Evolutionary conservation across 2,113 vertebrate genomes (phyloP).

Genomic region (Callorhinus ursinus): DNA sequence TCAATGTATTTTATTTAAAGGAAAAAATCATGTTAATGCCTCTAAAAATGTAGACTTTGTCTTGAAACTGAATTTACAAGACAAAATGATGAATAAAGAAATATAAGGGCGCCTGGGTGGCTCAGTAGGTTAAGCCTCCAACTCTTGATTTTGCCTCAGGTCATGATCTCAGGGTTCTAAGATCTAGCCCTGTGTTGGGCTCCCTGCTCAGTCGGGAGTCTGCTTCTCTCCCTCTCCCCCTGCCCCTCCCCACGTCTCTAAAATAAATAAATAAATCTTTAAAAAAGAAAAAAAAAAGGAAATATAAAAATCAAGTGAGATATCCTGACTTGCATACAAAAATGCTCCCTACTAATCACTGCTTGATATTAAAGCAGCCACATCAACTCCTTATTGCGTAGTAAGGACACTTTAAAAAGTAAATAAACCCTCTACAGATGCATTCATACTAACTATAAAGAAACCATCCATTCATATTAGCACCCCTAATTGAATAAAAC

Average conservation of each 20-base stretch:
- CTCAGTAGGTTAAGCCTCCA: neutral
- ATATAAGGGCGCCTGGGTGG: neutral
- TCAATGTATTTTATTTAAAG: neutral
- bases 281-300: neutral
- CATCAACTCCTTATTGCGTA: neutral
- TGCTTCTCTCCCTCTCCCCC: neutral
- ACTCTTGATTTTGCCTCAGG: neutral
- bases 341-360: neutral
- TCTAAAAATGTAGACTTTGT: neutral
- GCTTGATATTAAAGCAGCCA: neutral
- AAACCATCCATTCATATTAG: neutral
- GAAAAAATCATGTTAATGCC: neutral
- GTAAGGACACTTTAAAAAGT: neutral
- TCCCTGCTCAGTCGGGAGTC: neutral
- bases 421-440: neutral
- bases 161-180: neutral
- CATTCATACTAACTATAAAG: conserved; percentile 6
- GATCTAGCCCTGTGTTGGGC: neutral
- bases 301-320: neutral
- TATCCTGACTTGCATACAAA: neutral
- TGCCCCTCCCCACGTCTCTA: neutral
- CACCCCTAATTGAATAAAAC: conserved; percentile 14
- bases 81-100: conserved; percentile 19
- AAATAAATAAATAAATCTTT: neutral
- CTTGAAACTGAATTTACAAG: conserved; percentile 33